Percentiles rank a stretch among this genome's conserved stretches.
Conservation (phyloP, 2,888 invertebrate species). For the Lingula anatina region DNA sequence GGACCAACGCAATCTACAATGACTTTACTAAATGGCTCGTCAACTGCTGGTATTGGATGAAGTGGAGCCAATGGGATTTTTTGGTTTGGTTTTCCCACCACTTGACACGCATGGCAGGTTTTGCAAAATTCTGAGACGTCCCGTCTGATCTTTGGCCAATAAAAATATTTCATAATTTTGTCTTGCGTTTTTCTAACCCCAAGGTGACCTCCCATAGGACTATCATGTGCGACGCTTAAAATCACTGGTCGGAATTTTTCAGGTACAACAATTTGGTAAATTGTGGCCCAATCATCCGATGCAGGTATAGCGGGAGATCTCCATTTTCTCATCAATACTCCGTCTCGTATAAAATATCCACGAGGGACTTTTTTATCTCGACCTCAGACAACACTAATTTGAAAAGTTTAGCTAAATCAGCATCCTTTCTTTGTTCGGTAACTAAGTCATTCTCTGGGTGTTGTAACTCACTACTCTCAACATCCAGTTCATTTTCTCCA, state of each 20-base stretch:
- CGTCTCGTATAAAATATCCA: slow-evolving; percentile 6
- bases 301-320: slow-evolving; percentile 6
- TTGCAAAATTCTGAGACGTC: slow-evolving; percentile 8
- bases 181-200: slow-evolving; percentile 11
- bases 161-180: slow-evolving; percentile 8
- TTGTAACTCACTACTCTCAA: too few relatives aligned
- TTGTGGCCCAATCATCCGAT: slow-evolving; percentile 3
- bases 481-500: too few relatives aligned
- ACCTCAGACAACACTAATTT: not conserved
- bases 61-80: slow-evolving; percentile 6
- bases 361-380: not conserved
- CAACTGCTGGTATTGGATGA: slow-evolving; percentile 7
- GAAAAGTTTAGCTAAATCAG: not conserved
- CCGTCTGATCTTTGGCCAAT: slow-evolving; percentile 7
- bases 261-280: slow-evolving; percentile 7
- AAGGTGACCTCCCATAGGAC: slow-evolving; percentile 9
- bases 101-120: slow-evolving; percentile 10
- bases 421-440: not conserved
- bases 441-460: not conserved
- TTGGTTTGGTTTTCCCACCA: slow-evolving; percentile 11
- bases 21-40: slow-evolving; percentile 11
- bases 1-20: slow-evolving; percentile 17
- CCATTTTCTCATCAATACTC: slow-evolving; percentile 13
- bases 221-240: slow-evolving; percentile 10
- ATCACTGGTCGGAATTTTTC: slow-evolving; percentile 4